These are phyloP conservation scores for Rhincodon typus DNA, from an alignment of 2,797 vertebrate species.

Conservation along the genomic window DNA sequence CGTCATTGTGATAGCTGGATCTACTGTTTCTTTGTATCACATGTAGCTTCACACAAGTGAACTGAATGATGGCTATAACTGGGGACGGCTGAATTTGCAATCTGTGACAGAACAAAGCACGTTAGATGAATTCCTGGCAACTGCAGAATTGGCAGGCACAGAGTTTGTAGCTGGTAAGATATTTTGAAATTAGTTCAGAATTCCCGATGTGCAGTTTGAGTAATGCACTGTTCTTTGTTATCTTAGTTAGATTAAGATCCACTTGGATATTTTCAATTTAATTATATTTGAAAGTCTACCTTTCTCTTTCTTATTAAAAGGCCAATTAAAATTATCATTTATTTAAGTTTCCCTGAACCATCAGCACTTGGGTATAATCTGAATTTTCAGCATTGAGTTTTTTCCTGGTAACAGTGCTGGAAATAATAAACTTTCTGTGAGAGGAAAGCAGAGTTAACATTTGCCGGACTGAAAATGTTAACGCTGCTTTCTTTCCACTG, in stretches of 20 bases:
- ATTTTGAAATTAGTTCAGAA: not conserved
- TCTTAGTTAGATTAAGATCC: not conserved
- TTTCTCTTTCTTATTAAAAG: not conserved
- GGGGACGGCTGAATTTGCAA: constrained; percentile 78
- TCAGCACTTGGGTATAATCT: not conserved
- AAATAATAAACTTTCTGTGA: too few relatives aligned
- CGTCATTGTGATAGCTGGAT: not conserved
- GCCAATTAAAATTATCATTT: not conserved
- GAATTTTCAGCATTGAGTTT: not conserved
- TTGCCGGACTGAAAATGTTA: too few relatives aligned
- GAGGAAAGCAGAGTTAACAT: too few relatives aligned
- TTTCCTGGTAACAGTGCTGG: not conserved
- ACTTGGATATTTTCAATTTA: not conserved
- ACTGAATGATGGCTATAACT: constrained; percentile 77
- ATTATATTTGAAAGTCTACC: not conserved
- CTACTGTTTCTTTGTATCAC: not conserved
- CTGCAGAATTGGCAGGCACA: constrained; percentile 84
- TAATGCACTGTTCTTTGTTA: not conserved
- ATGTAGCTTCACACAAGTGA: constrained; percentile 82
- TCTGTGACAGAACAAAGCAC: constrained; percentile 89
- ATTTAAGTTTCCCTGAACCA: not conserved
- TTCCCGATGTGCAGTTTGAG: not conserved
- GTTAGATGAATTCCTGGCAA: constrained; percentile 88
- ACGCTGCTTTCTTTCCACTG: not conserved
- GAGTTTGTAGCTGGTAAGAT: constrained; percentile 79